Base-by-base conservation (phyloP, 2,888 invertebrate species). In the Diogma glabrata region DNA sequence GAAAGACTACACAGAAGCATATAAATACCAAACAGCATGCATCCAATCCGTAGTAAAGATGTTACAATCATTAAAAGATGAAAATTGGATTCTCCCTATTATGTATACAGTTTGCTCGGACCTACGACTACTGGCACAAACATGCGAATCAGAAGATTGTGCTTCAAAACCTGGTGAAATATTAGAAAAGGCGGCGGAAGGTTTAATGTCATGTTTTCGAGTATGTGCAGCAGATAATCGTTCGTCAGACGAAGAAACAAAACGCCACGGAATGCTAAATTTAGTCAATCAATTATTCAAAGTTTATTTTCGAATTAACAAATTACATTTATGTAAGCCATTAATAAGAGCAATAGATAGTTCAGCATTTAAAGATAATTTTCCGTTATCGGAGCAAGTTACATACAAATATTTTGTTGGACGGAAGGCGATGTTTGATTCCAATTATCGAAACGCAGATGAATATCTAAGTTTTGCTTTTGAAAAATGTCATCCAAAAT, bases 401-500 rank as follows among this genome's bases (percentile, higher is more conserved):
- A 97, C 97, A 0, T 99, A 95, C 70, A 88, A 88, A 64, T 96
- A 96, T 69, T 97, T 93, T 71, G 91, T 95, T 16, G 97, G 97
- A 0, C 78, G 96, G 24, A 96, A 97, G 67, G 91, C 94, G 3
- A 96, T 99, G 92, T 99, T 97, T 67, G 97, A 99, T 69, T 93
- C 93, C 51, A 92, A 97, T 65, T 94, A 94, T 64, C 84, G 85
- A 67, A 78, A 82, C 69, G 97, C 97, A 19, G 94, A 97, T 66
- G 87, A 91, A 64, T 89, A 86, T 63, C 71, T 99, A 19, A 84
- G 89, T 0, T 99, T 84, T 69, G 95, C 97, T 1, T 97, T 97
- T 67, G 81, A 86, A 64, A 84, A 88, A 62, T 96, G 97, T 61
- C 91, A 92, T 59, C 76, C 75, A 54, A 76, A 77, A 51, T 87